phyloP scores from a whole-genome alignment of 2,797 vertebrate species.

The Oryzias dopingdopingensis region DNA sequence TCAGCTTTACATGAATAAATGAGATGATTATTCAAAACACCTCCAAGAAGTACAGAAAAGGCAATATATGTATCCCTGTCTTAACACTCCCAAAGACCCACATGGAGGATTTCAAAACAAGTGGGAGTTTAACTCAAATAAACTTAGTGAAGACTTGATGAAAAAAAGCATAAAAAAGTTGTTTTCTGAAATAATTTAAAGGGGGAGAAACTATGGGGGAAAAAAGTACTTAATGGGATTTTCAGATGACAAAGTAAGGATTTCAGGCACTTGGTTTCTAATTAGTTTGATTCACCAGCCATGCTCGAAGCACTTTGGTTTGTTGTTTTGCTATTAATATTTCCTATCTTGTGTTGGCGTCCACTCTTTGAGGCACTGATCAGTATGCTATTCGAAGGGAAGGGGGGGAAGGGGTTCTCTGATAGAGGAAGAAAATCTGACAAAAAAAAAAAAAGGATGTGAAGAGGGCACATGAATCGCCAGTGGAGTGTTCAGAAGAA shows the following conservation, averaged over 20 bases:
- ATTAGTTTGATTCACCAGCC: conserved; percentile 72
- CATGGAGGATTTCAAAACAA: conserved; percentile 21
- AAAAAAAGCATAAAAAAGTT: conserved; percentile 20
- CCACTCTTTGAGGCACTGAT: conserved; percentile 50
- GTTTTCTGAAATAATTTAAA: conserved; percentile 29
- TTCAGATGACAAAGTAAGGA: conserved; percentile 67
- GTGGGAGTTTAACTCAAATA: conserved; percentile 15
- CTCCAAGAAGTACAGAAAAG: background rate
- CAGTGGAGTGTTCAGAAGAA: conserved; percentile 21
- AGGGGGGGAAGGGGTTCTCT: conserved; percentile 1
- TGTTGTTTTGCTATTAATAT: conserved; percentile 68
- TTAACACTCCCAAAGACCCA: conserved; percentile 26
- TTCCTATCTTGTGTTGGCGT: conserved; percentile 44
- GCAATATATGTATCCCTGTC: conserved; percentile 12
- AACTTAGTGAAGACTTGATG: conserved; percentile 22
- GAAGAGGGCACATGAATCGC: conserved; percentile 33
- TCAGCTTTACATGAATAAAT: too few relatives aligned
- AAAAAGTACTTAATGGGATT: conserved; percentile 54
- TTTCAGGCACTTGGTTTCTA: conserved; percentile 61
- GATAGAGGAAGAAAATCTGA: conserved; percentile 35
- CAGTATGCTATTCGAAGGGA: conserved; percentile 42
- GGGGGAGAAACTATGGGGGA: conserved; percentile 16
- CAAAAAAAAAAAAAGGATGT: conserved; percentile 38
- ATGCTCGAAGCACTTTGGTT: conserved; percentile 59
- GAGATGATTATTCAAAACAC: background rate